phyloP scores from a whole-genome alignment of 2,113 vertebrate genomes.

The Nothocercus julius region DNA sequence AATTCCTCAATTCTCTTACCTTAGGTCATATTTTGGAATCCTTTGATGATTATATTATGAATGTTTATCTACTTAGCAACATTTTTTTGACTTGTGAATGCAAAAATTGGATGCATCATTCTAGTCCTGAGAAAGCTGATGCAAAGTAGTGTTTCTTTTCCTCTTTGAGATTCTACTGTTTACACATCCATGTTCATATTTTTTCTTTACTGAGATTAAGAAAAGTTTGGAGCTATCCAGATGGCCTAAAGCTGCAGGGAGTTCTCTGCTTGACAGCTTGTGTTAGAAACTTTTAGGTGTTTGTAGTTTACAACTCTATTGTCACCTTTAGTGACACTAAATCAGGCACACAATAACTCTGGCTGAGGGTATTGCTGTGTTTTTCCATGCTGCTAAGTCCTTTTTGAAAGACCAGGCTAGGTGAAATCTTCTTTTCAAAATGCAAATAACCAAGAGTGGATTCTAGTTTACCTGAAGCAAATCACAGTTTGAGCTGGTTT shows the following conservation, averaged over 20 bases:
- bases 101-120: neutral
- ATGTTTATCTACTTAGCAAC: neutral
- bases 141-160: neutral
- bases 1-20: neutral
- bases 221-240: constrained; percentile 37
- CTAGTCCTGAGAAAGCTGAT: neutral
- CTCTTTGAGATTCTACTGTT: neutral
- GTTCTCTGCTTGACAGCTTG: constrained; percentile 43
- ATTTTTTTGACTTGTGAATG: neutral
- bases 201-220: constrained; percentile 1
- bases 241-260: constrained; percentile 50
- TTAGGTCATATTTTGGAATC: neutral
- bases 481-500: neutral
- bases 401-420: neutral
- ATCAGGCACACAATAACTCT: neutral
- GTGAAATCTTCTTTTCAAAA: neutral
- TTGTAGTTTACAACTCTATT: constrained; percentile 38
- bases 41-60: neutral
- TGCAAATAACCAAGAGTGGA: neutral
- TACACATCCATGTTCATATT: neutral
- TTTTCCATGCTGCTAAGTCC: neutral
- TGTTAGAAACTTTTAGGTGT: constrained; percentile 26
- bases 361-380: neutral
- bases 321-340: constrained; percentile 16
- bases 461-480: neutral